phyloP scores from a whole-genome alignment of 1,140 invertebrate genomes.

The Lasaia peninsularis region DNA sequence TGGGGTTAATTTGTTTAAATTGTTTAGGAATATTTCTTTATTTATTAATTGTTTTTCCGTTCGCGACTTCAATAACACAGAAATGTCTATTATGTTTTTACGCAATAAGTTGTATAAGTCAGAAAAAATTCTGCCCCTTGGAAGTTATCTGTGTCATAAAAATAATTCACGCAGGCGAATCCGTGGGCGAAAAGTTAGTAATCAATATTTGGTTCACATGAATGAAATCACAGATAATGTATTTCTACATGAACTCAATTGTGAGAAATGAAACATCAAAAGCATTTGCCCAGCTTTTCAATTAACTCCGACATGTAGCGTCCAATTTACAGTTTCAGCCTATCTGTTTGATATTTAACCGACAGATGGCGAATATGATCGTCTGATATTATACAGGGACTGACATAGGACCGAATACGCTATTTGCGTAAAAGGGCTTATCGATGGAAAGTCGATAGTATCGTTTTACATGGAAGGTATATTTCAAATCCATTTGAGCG shows the following conservation, averaged over 20 bases:
- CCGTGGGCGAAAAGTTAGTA: too few species aligned
- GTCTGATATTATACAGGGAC: slow-evolving; percentile 26
- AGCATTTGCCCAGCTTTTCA: slow-evolving; percentile 6
- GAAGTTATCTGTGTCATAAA: too few species aligned
- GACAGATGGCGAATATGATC: slow-evolving; percentile 24
- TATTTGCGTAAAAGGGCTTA: slow-evolving; percentile 59
- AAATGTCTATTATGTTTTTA: too few species aligned
- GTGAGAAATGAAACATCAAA: slow-evolving; percentile 1
- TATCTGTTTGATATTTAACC: slow-evolving; percentile 36
- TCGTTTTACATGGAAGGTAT: background rate
- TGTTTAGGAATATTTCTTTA: too few species aligned
- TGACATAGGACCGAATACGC: slow-evolving; percentile 47
- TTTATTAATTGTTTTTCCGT: too few species aligned
- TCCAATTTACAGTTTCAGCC: slow-evolving; percentile 14
- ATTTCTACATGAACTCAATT: background rate
- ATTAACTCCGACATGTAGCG: slow-evolving; percentile 7
- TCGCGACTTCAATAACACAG: too few species aligned
- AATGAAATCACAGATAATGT: background rate
- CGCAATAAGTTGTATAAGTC: too few species aligned
- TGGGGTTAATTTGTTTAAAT: too few species aligned
- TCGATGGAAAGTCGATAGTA: slow-evolving; percentile 44
- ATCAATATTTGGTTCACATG: background rate
- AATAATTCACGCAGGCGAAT: too few species aligned
- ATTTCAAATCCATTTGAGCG: background rate
- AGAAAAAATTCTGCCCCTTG: too few species aligned